A percentile compares a stretch with the other conserved stretches of the same genome.
These are phyloP conservation scores for Agrilus cyanescens DNA, from an alignment of 2,888 invertebrate genomes.

Conservation along the genomic window DNA sequence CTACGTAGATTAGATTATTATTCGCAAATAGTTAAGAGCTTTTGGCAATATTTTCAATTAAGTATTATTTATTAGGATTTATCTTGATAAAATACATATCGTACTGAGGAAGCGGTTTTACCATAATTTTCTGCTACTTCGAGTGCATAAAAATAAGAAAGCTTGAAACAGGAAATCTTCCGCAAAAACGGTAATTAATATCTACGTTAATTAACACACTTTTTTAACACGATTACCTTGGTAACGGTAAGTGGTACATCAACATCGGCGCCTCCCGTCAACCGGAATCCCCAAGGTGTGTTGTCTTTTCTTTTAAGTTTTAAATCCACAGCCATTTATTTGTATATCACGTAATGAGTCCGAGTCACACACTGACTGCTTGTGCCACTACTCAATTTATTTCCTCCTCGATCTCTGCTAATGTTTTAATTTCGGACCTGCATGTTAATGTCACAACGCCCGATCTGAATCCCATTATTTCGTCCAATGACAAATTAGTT, in stretches of 20 bases:
- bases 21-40: too few species aligned
- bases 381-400: constrained; percentile 6
- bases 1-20: too few species aligned
- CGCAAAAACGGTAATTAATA: too few species aligned
- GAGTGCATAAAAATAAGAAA: too few species aligned
- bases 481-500: too few species aligned
- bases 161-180: too few species aligned
- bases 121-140: too few species aligned
- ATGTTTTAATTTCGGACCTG: constrained; percentile 22
- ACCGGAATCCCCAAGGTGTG: constrained; percentile 66
- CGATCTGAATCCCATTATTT: too few species aligned
- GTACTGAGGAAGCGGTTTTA: too few species aligned
- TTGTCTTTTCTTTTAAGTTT: constrained; percentile 49
- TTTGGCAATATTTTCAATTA: too few species aligned
- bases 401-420: constrained; percentile 16
- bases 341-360: constrained; percentile 13
- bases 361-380: constrained; percentile 18
- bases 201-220: background rate
- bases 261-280: constrained; percentile 63
- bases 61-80: too few species aligned
- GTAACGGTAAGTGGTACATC: constrained; percentile 62
- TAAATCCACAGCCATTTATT: constrained; percentile 54
- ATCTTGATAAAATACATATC: too few species aligned
- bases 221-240: constrained; percentile 42
- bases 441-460: constrained; percentile 18